A percentile compares a stretch with the other conserved stretches of the same genome.
Conservation (phyloP, 2,797 vertebrate species). For the Premnoplex brunnescens region DNA sequence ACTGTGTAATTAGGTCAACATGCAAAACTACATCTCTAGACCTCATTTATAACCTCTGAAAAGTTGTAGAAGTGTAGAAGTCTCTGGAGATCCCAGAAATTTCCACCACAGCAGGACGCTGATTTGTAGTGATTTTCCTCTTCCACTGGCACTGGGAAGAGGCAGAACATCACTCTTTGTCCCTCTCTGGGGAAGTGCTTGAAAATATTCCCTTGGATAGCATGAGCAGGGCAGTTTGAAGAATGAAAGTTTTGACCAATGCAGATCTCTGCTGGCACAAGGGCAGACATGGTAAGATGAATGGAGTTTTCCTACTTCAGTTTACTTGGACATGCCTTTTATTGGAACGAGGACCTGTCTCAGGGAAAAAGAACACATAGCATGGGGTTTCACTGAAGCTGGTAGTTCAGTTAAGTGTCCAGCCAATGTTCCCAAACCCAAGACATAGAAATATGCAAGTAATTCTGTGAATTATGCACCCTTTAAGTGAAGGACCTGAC, state of each 20-base stretch:
- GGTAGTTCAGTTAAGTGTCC: neutral
- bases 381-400: neutral
- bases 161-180: neutral
- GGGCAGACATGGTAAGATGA: neutral
- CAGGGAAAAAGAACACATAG: neutral
- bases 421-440: neutral
- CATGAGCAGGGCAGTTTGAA: neutral
- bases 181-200: neutral
- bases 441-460: neutral
- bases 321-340: neutral
- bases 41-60: neutral
- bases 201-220: neutral
- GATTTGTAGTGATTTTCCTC: neutral
- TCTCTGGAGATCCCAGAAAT: neutral
- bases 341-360: neutral
- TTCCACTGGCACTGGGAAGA: neutral
- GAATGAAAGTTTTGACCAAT: neutral
- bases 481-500: neutral
- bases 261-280: neutral
- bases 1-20: neutral
- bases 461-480: neutral
- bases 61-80: neutral
- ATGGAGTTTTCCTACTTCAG: neutral
- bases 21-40: neutral
- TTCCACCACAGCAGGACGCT: neutral